Base-by-base conservation (phyloP, 2,797 vertebrate genomes). In the Cottoperca gobio region DNA sequence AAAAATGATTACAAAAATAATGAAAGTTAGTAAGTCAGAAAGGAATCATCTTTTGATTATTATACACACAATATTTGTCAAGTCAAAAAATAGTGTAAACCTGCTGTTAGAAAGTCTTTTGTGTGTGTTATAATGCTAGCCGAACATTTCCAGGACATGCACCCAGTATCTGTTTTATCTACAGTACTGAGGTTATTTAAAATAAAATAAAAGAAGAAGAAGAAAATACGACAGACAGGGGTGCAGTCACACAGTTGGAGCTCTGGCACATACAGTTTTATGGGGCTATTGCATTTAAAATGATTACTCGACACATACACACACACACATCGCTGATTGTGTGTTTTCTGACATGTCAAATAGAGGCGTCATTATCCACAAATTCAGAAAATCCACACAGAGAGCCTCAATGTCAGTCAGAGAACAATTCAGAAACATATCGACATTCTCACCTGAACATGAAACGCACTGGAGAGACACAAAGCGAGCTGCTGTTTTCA, bases 1-100 rank as follows among this genome's bases (percentile, higher is more conserved):
- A 72, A 77, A 76, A 80, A 79, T 21, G 28, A 70, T 86, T 83
- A 89, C 70, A 90, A 89, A 93, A 91, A 93, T 87, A 92, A 89
- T 70, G 40, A 81, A 90, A 79, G 88, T 89, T 90, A 92, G 87
- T 93, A 82, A 82, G 70, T 79, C 82, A 81, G 70, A 86, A 86
- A 83, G 83, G 45, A 86, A 79, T 82, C 50, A 62, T 74, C 53
- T 71, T 85, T 79, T 67, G 76, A 82, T 86, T 82, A 87, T 83
- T 86, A 88, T 82, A 89, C 83, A 93, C 79, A 86, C 70, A 73
- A 59, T 70, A 66, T 79, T 85, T 73, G 71, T 90, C 83, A 85
- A 83, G 81, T 88, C 83, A 87, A 80, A 80, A 73, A 17, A 87
- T 50, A 71, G 70, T 85, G 83, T 91, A 89, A 91, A 92, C 88